Evolutionary conservation across 2,888 invertebrate genomes (phyloP).

Genomic region (Eupithecia dodoneata): DNA sequence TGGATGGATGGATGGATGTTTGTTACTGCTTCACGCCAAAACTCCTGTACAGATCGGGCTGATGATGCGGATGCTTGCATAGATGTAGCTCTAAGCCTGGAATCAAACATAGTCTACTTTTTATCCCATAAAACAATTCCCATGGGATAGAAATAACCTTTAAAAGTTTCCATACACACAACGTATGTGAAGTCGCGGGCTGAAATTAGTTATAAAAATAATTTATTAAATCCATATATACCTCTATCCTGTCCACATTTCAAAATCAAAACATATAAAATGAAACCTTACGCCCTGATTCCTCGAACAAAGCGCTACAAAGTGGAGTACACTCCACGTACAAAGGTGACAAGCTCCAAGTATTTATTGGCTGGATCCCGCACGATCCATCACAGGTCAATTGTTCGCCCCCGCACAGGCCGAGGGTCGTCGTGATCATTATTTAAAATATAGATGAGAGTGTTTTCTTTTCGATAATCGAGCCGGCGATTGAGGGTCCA

Average conservation of each 20-base stretch:
- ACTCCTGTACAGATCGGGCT: too few relatives aligned
- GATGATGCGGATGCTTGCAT: too few relatives aligned
- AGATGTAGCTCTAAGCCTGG: too few relatives aligned
- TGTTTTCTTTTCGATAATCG: conserved; percentile 84
- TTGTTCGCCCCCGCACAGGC: conserved; percentile 58
- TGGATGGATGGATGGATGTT: too few relatives aligned
- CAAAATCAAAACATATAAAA: conserved; percentile 16
- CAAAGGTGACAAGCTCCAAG: conserved; percentile 66
- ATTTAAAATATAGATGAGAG: conserved; percentile 84
- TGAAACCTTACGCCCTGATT: conserved; percentile 22
- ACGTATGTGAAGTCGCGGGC: too few relatives aligned
- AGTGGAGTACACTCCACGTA: conserved; percentile 32
- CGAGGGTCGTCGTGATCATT: conserved; percentile 71
- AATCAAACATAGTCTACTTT: too few relatives aligned
- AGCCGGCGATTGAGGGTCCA: conserved; percentile 78
- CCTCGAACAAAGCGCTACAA: conserved; percentile 36
- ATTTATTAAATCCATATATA: background rate
- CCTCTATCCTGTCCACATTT: background rate
- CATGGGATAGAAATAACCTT: too few relatives aligned
- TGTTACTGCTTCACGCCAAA: too few relatives aligned
- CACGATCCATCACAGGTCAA: conserved; percentile 77
- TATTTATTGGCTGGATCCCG: conserved; percentile 71
- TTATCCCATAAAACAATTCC: too few relatives aligned
- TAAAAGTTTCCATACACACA: too few relatives aligned
- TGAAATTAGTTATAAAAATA: too few relatives aligned